Evolutionary conservation across 1,140 invertebrate species (phyloP).

Genomic region (Notospermus geniculatus): DNA sequence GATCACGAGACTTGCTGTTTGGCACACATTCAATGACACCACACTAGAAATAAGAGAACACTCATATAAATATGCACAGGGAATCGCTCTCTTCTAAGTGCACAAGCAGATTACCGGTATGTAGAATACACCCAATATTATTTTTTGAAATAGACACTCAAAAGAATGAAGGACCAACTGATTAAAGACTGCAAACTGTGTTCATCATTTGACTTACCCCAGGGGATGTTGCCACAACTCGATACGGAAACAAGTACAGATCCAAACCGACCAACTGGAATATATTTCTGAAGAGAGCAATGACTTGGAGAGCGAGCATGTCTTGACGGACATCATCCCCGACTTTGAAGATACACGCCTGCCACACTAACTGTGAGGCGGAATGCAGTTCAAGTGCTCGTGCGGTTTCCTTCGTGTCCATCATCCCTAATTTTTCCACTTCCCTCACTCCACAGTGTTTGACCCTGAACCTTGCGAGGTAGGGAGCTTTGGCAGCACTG

Average conservation of each 20-base stretch:
- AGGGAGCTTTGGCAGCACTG: conserved; percentile 97
- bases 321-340: conserved; percentile 94
- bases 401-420: conserved; percentile 19
- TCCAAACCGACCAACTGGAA: conserved; percentile 95
- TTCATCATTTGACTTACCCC: conserved; percentile 70
- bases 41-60: conserved; percentile 68
- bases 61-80: too few species aligned
- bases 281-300: conserved; percentile 95
- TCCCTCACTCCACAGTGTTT: conserved; percentile 88
- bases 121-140: too few species aligned
- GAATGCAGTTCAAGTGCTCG: conserved; percentile 16
- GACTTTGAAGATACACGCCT: conserved; percentile 98
- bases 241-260: conserved; percentile 93
- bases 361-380: conserved; percentile 64
- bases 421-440: conserved; percentile 69
- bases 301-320: conserved; percentile 98
- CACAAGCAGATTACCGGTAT: too few species aligned
- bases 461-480: conserved; percentile 91
- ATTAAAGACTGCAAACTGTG: too few species aligned
- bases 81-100: too few species aligned
- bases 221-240: conserved; percentile 97
- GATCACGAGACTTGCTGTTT: conserved; percentile 96
- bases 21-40: conserved; percentile 99
- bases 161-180: too few species aligned
- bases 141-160: too few species aligned